Conservation (phyloP, 2,888 invertebrate species). For the Chymomyza amoena region DNA sequence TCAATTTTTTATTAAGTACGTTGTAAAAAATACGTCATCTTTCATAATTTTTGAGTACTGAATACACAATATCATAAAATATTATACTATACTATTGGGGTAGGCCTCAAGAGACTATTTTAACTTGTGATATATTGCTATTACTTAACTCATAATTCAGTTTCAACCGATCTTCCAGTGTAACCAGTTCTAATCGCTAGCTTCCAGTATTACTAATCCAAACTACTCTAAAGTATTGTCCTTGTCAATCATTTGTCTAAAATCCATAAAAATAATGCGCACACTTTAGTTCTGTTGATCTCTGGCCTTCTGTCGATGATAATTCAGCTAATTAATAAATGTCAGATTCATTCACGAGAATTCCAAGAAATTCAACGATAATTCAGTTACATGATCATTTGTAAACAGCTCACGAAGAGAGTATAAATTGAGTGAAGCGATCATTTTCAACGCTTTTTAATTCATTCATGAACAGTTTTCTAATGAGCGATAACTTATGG, state of each 20-base stretch:
- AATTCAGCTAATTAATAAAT: slow-evolving; percentile 19
- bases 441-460: background rate
- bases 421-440: background rate
- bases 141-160: too few species aligned
- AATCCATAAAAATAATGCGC: background rate
- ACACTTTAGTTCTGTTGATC: background rate
- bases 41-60: too few species aligned
- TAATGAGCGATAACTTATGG: background rate
- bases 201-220: background rate
- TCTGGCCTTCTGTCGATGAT: slow-evolving; percentile 25
- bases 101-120: too few species aligned
- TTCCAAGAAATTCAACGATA: background rate
- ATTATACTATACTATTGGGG: too few species aligned
- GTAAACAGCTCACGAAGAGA: background rate
- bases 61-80: too few species aligned
- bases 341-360: background rate
- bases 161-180: too few species aligned
- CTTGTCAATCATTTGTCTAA: background rate
- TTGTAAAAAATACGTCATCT: too few species aligned
- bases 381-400: background rate
- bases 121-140: too few species aligned
- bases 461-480: background rate
- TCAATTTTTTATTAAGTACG: too few species aligned
- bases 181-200: background rate
- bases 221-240: background rate